Evolutionary conservation across 2,888 invertebrate genomes (phyloP).

Genomic region (Taenaris catops): DNA sequence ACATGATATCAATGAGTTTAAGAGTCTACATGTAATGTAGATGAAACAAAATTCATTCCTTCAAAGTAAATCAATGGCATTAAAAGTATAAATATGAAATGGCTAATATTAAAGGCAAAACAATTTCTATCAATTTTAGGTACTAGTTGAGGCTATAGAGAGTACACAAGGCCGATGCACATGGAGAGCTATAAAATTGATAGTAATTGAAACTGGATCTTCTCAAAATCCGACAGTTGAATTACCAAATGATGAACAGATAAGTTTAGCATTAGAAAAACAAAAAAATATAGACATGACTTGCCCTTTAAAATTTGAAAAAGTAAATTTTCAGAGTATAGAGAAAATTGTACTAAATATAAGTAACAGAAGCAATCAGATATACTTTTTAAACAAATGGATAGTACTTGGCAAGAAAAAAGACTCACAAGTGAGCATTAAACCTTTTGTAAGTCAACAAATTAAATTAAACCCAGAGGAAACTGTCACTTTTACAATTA

Average conservation of each 20-base stretch:
- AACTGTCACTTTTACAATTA: slow-evolving; percentile 60
- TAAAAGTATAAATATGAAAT: too few relatives aligned
- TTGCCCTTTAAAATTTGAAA: slow-evolving; percentile 63
- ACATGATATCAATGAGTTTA: too few relatives aligned
- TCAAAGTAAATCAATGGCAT: too few relatives aligned
- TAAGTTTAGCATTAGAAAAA: slow-evolving; percentile 47
- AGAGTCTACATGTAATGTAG: too few relatives aligned
- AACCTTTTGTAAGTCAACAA: slow-evolving; percentile 47
- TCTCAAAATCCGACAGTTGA: slow-evolving; percentile 29
- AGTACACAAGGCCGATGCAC: slow-evolving; percentile 81
- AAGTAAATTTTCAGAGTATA: slow-evolving; percentile 53
- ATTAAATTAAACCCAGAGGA: slow-evolving; percentile 55
- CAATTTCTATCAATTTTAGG: slow-evolving; percentile 46
- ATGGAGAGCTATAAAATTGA: slow-evolving; percentile 81
- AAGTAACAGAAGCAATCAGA: slow-evolving; percentile 61
- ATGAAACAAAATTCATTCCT: too few relatives aligned
- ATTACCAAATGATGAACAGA: slow-evolving; percentile 32
- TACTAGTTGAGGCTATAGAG: slow-evolving; percentile 85
- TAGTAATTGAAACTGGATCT: slow-evolving; percentile 41
- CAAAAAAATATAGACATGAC: slow-evolving; percentile 77
- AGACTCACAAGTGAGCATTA: slow-evolving; percentile 73
- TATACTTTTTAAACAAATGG: slow-evolving; percentile 66
- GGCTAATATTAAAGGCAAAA: too few relatives aligned
- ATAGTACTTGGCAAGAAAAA: slow-evolving; percentile 69
- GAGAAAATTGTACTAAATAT: slow-evolving; percentile 39